phyloP scores from a whole-genome alignment of 1,140 invertebrate species.

The Eubasilissa regina region DNA sequence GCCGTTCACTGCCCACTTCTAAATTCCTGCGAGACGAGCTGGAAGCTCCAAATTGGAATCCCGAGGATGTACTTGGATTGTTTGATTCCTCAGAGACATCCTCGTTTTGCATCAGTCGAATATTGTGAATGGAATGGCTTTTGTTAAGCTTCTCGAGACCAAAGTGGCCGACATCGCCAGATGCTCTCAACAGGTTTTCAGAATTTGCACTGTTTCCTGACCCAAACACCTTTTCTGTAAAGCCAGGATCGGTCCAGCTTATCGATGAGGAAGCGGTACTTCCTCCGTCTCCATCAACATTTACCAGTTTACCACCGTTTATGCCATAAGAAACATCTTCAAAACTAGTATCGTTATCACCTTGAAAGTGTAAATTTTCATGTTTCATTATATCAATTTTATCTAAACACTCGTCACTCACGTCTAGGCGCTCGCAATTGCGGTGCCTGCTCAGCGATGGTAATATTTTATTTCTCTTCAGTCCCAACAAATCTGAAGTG shows the following conservation, averaged over 20 bases:
- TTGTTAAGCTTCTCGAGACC: slow-evolving; percentile 43
- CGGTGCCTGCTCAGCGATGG: slow-evolving; percentile 51
- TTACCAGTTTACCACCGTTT: background rate
- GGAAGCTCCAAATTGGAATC: slow-evolving; percentile 42
- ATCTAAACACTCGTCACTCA: slow-evolving; percentile 49
- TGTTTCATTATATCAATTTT: slow-evolving; percentile 48
- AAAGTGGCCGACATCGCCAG: slow-evolving; percentile 30
- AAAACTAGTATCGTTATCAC: slow-evolving; percentile 47
- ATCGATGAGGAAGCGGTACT: slow-evolving; percentile 8
- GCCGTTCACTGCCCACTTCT: slow-evolving; percentile 55
- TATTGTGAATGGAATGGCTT: slow-evolving; percentile 44
- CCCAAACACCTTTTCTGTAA: slow-evolving; percentile 39
- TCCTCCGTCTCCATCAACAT: slow-evolving; percentile 8
- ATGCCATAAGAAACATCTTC: slow-evolving; percentile 39
- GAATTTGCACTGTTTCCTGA: slow-evolving; percentile 21
- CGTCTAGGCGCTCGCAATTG: slow-evolving; percentile 50
- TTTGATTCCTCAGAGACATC: slow-evolving; percentile 26
- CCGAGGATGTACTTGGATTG: slow-evolving; percentile 60
- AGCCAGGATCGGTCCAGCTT: slow-evolving; percentile 34
- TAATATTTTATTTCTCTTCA: slow-evolving; percentile 62
- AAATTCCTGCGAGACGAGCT: slow-evolving; percentile 49
- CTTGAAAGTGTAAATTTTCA: slow-evolving; percentile 44
- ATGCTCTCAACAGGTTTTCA: slow-evolving; percentile 20
- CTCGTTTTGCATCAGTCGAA: slow-evolving; percentile 46
- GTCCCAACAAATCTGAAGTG: slow-evolving; percentile 64